Conservation (phyloP, 2,797 vertebrate genomes). For the Gallinago stenura region DNA sequence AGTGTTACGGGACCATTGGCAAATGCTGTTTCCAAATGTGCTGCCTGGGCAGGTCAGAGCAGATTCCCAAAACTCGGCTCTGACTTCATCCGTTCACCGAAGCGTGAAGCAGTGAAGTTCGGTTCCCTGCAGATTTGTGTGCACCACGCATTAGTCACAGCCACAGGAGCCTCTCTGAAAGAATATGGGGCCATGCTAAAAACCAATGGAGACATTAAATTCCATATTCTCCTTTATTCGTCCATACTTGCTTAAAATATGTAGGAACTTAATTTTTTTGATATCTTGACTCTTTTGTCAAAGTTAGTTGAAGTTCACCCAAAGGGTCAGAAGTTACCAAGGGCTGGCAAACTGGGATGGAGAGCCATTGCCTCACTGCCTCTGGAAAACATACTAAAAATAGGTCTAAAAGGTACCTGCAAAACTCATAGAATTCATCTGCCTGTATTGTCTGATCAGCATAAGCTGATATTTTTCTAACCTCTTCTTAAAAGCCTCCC, state of each 20-base stretch:
- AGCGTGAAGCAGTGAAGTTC: neutral
- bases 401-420: neutral
- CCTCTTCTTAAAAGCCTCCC: neutral
- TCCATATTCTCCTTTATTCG: neutral
- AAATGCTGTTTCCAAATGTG: neutral
- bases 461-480: neutral
- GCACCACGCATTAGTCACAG: neutral
- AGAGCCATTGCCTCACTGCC: neutral
- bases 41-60: neutral
- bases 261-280: neutral
- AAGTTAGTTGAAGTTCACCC: neutral
- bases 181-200: neutral
- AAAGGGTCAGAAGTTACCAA: neutral
- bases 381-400: neutral
- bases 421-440: neutral
- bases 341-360: neutral
- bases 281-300: neutral
- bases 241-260: neutral
- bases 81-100: neutral
- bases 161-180: neutral
- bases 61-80: neutral
- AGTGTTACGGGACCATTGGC: accelerated
- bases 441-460: accelerated
- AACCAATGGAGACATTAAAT: accelerated
- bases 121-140: neutral